phyloP scores from a whole-genome alignment of 2,888 invertebrate genomes.

The Acronicta psi region DNA sequence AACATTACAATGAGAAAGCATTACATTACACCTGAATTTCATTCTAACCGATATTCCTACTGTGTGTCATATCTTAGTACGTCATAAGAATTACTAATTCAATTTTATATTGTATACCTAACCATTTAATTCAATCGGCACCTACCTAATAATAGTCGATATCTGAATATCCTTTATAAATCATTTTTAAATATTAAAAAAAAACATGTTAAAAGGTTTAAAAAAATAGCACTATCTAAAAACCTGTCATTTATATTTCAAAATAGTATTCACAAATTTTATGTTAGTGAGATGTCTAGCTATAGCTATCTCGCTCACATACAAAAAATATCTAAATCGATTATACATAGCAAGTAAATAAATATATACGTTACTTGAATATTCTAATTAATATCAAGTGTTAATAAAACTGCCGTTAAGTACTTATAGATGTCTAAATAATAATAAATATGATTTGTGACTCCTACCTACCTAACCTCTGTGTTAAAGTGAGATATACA shows the following conservation, averaged over 20 bases:
- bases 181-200: too few species aligned
- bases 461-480: background rate
- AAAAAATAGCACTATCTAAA: too few species aligned
- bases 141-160: too few species aligned
- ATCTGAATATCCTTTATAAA: too few species aligned
- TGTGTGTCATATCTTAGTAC: too few species aligned
- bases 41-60: too few species aligned
- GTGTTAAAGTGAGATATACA: constrained; percentile 8
- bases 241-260: background rate
- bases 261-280: background rate
- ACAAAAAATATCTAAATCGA: constrained; percentile 17
- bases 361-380: constrained; percentile 2
- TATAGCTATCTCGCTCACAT: background rate
- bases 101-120: too few species aligned
- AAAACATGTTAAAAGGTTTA: too few species aligned
- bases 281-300: background rate
- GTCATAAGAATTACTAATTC: too few species aligned
- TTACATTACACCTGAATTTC: too few species aligned
- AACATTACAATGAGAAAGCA: too few species aligned
- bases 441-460: background rate
- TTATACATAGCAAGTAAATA: constrained; percentile 11
- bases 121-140: too few species aligned
- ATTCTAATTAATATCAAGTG: constrained; percentile 3
- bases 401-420: constrained; percentile 34
- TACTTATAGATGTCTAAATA: constrained; percentile 37